Percentiles rank a stretch among this genome's conserved stretches.
phyloP scores from a whole-genome alignment of 1,140 invertebrate genomes.

The Portunus trituberculatus region DNA sequence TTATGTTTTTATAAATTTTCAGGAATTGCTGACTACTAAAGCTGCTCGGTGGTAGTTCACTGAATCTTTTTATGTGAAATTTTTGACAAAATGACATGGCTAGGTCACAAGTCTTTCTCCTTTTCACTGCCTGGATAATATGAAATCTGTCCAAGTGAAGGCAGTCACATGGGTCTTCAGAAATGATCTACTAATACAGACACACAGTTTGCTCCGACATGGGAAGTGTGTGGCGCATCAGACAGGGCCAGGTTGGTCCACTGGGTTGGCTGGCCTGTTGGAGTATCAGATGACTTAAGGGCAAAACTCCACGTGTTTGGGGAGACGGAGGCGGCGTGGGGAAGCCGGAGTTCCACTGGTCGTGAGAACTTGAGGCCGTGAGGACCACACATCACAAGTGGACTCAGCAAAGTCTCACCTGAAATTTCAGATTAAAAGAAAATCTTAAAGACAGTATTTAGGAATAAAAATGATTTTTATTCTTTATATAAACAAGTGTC shows the following conservation, averaged over 20 bases:
- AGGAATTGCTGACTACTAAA: conserved; percentile 23
- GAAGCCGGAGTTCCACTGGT: conserved; percentile 89
- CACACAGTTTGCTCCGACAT: conserved; percentile 87
- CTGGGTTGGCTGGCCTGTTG: conserved; percentile 87
- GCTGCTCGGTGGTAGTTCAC: conserved; percentile 40
- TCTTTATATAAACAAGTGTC: not conserved
- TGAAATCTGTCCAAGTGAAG: conserved; percentile 29
- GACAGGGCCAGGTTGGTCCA: conserved; percentile 84
- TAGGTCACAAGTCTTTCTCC: not conserved
- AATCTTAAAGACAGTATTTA: no score
- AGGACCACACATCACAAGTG: conserved; percentile 96
- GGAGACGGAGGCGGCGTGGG: conserved; percentile 82
- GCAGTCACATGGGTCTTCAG: conserved; percentile 80
- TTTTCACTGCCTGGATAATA: not conserved
- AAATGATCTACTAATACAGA: conserved; percentile 95
- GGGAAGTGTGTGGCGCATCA: conserved; percentile 80
- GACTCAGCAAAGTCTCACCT: conserved; percentile 96
- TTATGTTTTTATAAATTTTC: conserved; percentile 16
- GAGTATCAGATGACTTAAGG: conserved; percentile 90
- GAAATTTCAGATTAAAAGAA: conserved; percentile 76
- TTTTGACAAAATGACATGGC: not conserved
- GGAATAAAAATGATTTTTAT: not conserved
- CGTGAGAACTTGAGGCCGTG: conserved; percentile 92
- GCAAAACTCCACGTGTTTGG: conserved; percentile 83
- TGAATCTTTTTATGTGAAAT: conserved; percentile 28